Evolutionary conservation across 2,888 invertebrate species (phyloP).

Genomic region (Cabera pusaria): DNA sequence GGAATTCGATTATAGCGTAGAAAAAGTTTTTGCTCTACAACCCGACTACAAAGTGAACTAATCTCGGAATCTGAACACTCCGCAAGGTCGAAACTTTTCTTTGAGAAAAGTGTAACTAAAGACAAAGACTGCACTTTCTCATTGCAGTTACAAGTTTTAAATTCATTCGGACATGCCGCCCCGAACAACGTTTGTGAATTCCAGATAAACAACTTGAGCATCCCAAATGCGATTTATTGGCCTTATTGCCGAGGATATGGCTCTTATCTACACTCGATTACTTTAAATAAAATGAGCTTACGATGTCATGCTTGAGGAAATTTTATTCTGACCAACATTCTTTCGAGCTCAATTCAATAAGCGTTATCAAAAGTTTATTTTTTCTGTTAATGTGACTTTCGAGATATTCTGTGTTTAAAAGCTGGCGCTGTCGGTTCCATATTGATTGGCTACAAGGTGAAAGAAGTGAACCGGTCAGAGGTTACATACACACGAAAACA

Average conservation of each 20-base stretch:
- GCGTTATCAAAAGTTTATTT: conserved; percentile 55
- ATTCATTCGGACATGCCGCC: conserved; percentile 43
- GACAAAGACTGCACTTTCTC: conserved; percentile 51
- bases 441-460: conserved; percentile 45
- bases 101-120: conserved; percentile 43
- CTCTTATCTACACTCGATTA: conserved; percentile 62
- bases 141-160: conserved; percentile 47
- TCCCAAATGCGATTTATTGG: conserved; percentile 50
- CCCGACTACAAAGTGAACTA: conserved; percentile 60
- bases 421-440: conserved; percentile 30
- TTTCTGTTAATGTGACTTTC: conserved; percentile 53
- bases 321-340: conserved; percentile 40
- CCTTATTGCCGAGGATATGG: conserved; percentile 48
- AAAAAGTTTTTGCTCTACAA: conserved; percentile 53
- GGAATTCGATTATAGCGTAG: conserved; percentile 50
- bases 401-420: conserved; percentile 48
- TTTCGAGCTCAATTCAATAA: conserved; percentile 43
- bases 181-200: conserved; percentile 53
- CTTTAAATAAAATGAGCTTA: conserved; percentile 60
- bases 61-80: conserved; percentile 59
- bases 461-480: conserved; percentile 33
- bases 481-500: conserved; percentile 24
- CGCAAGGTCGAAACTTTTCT: conserved; percentile 54
- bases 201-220: conserved; percentile 36
- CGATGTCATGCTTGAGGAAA: conserved; percentile 44